These are phyloP conservation scores for Mercenaria mercenaria DNA, from an alignment of 1,140 invertebrate genomes.

Conservation along the genomic window DNA sequence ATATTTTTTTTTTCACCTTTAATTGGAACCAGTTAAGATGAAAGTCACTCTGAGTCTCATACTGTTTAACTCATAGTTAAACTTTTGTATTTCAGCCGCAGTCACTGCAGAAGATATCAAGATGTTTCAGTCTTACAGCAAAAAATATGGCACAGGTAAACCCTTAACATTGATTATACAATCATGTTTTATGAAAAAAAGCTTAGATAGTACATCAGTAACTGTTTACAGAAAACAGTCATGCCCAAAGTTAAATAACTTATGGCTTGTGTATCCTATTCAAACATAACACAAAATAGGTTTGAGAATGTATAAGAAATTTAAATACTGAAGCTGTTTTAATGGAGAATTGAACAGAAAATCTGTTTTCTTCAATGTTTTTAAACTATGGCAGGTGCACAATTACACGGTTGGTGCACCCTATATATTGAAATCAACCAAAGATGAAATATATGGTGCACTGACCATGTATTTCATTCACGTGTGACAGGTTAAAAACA, in stretches of 20 bases:
- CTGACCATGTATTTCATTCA: too few species aligned
- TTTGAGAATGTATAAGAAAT: background rate
- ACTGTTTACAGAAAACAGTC: background rate
- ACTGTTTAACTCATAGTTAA: too few species aligned
- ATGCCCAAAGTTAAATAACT: background rate
- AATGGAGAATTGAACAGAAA: background rate
- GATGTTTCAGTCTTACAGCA: slow-evolving; percentile 9
- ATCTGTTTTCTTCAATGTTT: too few species aligned
- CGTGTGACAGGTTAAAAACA: too few species aligned
- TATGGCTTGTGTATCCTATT: background rate
- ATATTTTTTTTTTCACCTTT: too few species aligned
- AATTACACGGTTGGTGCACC: too few species aligned
- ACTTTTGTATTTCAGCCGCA: slow-evolving; percentile 23
- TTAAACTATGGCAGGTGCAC: too few species aligned
- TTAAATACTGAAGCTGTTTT: background rate
- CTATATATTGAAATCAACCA: too few species aligned
- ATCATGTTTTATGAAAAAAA: background rate
- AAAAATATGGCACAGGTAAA: slow-evolving; percentile 10
- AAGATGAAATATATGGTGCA: too few species aligned
- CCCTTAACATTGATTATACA: background rate
- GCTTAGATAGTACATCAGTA: background rate
- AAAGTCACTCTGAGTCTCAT: too few species aligned
- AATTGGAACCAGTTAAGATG: too few species aligned
- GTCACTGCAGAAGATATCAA: slow-evolving; percentile 6
- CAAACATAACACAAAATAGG: background rate